A percentile compares a stretch with the other conserved stretches of the same genome.
These are phyloP conservation scores for Dexiosoma caninum DNA, from an alignment of 2,888 invertebrate genomes.

Conservation along the genomic window DNA sequence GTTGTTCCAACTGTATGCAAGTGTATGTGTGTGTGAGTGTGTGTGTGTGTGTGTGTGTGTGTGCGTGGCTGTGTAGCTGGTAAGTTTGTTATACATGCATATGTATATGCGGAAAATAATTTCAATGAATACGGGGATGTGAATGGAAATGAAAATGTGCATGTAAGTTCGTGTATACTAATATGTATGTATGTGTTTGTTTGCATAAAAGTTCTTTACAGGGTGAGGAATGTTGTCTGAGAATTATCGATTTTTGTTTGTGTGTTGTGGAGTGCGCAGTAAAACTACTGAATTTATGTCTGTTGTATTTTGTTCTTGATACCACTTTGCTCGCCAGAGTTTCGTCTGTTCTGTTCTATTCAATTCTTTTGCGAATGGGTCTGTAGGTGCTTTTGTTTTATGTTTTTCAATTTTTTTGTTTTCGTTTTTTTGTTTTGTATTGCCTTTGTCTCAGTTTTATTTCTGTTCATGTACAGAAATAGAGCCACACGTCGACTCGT, in stretches of 20 bases:
- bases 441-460: conserved; percentile 53
- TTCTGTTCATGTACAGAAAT: conserved; percentile 6
- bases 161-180: conserved; percentile 10
- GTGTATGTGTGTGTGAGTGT: neutral
- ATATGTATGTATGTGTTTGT: conserved; percentile 31
- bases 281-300: conserved; percentile 49
- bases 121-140: conserved; percentile 58
- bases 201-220: conserved; percentile 31
- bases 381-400: conserved; percentile 27
- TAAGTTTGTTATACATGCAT: conserved; percentile 13
- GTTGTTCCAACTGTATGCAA: conserved; percentile 23
- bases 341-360: conserved; percentile 14
- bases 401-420: conserved; percentile 5
- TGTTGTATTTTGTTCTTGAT: conserved; percentile 29
- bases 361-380: neutral
- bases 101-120: conserved; percentile 61
- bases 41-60: neutral
- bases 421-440: no score
- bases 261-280: conserved; percentile 61
- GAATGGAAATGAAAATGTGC: conserved; percentile 44
- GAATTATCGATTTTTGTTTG: conserved; percentile 60
- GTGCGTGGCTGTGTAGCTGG: neutral
- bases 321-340: conserved; percentile 24
- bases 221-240: conserved; percentile 64
- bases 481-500: neutral